Evolutionary conservation across 2,113 vertebrate genomes (phyloP), one percentile per base, ranked within the genome.

Genomic region (Baryphthengus martii): DNA sequence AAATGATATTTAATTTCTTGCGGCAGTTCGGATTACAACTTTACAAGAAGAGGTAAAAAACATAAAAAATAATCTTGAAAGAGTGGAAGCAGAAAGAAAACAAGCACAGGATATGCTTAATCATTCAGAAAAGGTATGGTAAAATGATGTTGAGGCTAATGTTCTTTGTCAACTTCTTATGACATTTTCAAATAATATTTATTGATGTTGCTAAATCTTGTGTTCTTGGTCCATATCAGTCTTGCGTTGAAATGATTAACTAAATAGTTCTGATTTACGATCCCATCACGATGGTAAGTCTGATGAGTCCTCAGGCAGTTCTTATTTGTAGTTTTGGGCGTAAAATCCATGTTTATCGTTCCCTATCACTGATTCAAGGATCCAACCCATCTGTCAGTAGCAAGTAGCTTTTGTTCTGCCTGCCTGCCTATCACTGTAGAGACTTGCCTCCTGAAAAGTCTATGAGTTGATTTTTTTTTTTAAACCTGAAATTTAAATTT

Each of bases 41-140:
- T 97, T 99, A 95, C 99, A 99, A 97, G 99, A 99, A 93, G 99
- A 99, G 93, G 98, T 99, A 71, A 99, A 98, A 96, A 98, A 98
- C 93, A 85, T 99, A 94, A 99, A 99, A 97, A 97, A 98, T 93
- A 98, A 97, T 92, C 98, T 99, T 44, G 98, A 99, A 86, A 99
- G 98, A 98, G 98, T 98, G 68, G 99, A 99, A 97, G 91, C 72
- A 0, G 99, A 99, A 95, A 99, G 99, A 93, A 99, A 99, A 97
- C 99, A 99, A 94, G 98, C 98, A 70, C 99, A 99, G 92, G 99
- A 99, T 88, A 98, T 98, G 97, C 98, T 99, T 97, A 99, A 99
- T 97, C 98, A 98, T 95, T 98, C 99, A 93, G 99, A 99, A 97
- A 99, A 99, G 99, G 99, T 99, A 97, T 19, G 50, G 78, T 66